These are phyloP conservation scores for Conopomorpha cramerella DNA, from an alignment of 1,140 invertebrate genomes.

Conservation along the genomic window DNA sequence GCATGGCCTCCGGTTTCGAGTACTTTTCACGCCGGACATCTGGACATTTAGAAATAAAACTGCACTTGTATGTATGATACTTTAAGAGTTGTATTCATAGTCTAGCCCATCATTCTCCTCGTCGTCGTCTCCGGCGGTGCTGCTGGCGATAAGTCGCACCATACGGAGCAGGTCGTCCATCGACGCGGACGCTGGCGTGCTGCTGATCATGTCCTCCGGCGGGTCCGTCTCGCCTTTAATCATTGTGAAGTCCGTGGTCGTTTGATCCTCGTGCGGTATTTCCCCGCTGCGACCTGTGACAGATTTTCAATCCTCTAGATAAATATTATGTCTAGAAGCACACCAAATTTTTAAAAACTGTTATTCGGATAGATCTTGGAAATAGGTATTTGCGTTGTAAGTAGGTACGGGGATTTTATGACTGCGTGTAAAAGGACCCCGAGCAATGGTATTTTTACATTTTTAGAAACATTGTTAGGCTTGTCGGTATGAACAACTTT, in stretches of 20 bases:
- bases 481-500: too few relatives aligned
- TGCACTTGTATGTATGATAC: not conserved
- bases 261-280: conserved; percentile 14
- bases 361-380: not conserved
- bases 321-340: not conserved
- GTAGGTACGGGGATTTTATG: too few relatives aligned
- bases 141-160: conserved; percentile 26
- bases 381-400: not conserved
- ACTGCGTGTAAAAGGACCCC: too few relatives aligned
- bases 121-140: conserved; percentile 20
- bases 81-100: conserved; percentile 26
- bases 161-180: conserved; percentile 28
- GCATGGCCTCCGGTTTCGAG: too few relatives aligned
- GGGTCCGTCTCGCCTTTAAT: conserved; percentile 20
- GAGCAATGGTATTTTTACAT: too few relatives aligned
- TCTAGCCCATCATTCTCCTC: conserved; percentile 23
- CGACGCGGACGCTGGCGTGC: conserved; percentile 11
- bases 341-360: not conserved
- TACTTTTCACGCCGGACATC: not conserved
- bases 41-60: not conserved
- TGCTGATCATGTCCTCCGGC: conserved; percentile 8
- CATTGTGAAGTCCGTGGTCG: conserved; percentile 27
- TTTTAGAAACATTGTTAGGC: too few relatives aligned
- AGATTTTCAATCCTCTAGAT: not conserved
- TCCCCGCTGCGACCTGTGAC: conserved; percentile 22